Conservation (phyloP, 2,888 invertebrate species). For the Patella caerulea region DNA sequence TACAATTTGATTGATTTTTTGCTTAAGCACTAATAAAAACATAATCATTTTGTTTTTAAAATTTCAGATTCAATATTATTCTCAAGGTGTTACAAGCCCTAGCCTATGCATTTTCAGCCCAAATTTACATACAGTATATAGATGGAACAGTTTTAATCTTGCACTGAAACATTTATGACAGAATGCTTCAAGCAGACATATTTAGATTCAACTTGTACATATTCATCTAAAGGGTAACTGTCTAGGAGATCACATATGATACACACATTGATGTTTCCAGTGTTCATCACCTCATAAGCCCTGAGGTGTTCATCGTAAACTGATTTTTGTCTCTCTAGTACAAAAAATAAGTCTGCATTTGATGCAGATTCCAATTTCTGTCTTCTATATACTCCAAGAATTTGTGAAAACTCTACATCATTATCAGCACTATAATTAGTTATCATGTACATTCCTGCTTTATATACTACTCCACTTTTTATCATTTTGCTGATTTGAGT, state of each 20-base stretch:
- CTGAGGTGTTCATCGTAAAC: neutral
- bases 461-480: slow-evolving; percentile 1
- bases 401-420: neutral
- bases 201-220: neutral
- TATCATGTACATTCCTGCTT: neutral
- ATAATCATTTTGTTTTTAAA: no score
- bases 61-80: no score
- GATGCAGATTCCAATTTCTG: neutral
- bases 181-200: neutral
- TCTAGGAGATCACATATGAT: neutral
- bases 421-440: neutral
- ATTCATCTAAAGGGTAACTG: neutral
- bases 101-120: no score
- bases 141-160: neutral
- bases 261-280: neutral
- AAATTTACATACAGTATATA: no score
- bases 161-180: neutral
- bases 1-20: no score
- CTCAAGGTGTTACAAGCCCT: no score
- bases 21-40: no score
- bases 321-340: neutral
- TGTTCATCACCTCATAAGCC: neutral
- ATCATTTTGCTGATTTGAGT: slow-evolving; percentile 10
- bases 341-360: neutral
- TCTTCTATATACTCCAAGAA: neutral